phyloP scores from a whole-genome alignment of 2,888 invertebrate species.

The Agriopis leucophaearia region DNA sequence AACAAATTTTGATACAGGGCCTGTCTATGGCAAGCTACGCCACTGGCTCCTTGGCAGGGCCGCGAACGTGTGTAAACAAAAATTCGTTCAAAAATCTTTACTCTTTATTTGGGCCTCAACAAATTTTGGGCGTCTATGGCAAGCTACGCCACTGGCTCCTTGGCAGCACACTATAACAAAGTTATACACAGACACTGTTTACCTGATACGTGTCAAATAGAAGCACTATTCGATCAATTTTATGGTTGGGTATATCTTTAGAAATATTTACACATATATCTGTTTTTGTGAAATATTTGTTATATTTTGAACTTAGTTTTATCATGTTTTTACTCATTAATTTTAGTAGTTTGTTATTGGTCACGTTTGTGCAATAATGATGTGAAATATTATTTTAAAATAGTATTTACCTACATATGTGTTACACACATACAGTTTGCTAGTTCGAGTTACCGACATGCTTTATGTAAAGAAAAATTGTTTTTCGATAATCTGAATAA shows the following conservation, averaged over 20 bases:
- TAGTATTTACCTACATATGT: background rate
- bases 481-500: slow-evolving; percentile 8
- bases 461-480: slow-evolving; percentile 24
- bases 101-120: no score
- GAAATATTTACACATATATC: slow-evolving; percentile 11
- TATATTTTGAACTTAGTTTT: slow-evolving; percentile 12
- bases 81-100: no score
- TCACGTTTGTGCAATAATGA: slow-evolving; percentile 29
- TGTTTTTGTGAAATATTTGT: slow-evolving; percentile 13
- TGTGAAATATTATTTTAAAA: slow-evolving; percentile 12
- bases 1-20: no score
- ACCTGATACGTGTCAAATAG: background rate
- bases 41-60: no score
- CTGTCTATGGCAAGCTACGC: no score
- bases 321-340: slow-evolving; percentile 24
- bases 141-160: no score
- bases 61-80: no score
- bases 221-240: slow-evolving; percentile 13
- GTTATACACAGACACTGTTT: background rate
- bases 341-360: slow-evolving; percentile 19
- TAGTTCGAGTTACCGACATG: slow-evolving; percentile 15
- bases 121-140: no score
- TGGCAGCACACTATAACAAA: no score
- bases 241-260: slow-evolving; percentile 10
- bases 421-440: slow-evolving; percentile 1